Base-by-base conservation (phyloP, 2,888 invertebrate genomes). In the Coronaproctus castanopsis region DNA sequence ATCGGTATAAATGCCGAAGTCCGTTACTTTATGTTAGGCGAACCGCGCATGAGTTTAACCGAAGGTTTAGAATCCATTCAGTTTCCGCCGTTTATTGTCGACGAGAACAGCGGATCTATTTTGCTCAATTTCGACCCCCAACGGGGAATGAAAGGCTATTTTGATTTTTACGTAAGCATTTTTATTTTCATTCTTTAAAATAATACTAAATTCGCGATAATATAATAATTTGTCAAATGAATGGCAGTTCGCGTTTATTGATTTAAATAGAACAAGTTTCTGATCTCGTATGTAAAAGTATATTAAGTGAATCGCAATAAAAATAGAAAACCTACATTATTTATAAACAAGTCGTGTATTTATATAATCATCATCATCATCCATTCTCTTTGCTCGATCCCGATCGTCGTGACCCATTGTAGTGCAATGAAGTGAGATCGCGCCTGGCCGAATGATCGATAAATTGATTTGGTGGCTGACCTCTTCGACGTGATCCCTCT, bases 111-210 rank as follows among this genome's bases (percentile, higher is more conserved):
- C 0, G 91, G 92, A 1, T 83, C 83, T 1, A 81, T 96, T 22
- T 80, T 81, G 61, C 76, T 96, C 2, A 93, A 95, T 72, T 93
- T 95, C 69, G 93, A 93, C 74, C 95, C 95, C 0, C 92, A 93
- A 70, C 85, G 88, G 67, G 87, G 88, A 59, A 93, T 93, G 95
- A 93, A 92, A 70, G 96, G 95, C 51, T 93, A 92, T 71, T 95
- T 95, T 69, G 88, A 91, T 73, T 91, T 93, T 68, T 82, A 83
- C 80, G 85, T 84, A 70, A 68, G 70, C 64, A 36, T 36, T n/a
- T n/a, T n/a, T n/a, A n/a, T n/a, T n/a, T n/a, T 36, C 21, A 36
- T 24, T 10, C 10, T 55, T 19, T 22, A 21, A 10, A 23, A 20
- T 57, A 21, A n/a, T n/a, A n/a, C n/a, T n/a, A n/a, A n/a, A n/a